Conservation (phyloP, 2,797 vertebrate species). For the Nyctalus aviator region DNA sequence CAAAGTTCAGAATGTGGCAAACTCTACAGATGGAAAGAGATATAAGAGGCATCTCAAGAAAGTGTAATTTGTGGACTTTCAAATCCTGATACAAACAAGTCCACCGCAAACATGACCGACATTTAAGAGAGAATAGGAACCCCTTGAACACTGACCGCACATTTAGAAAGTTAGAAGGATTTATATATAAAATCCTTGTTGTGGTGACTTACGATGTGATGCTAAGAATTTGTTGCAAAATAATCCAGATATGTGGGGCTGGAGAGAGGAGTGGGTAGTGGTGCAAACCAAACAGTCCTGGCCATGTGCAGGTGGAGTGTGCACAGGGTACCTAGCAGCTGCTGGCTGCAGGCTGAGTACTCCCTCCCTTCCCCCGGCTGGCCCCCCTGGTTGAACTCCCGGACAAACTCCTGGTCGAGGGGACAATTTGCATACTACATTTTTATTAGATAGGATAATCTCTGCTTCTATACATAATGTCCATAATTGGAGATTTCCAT, state of each 20-base stretch:
- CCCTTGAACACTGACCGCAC: neutral
- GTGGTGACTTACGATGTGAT: neutral
- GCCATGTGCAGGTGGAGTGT: rapidly evolving
- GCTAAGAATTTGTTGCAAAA: neutral
- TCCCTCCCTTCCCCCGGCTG: no score
- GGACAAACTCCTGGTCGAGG: no score
- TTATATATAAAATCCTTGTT: constrained; percentile 19
- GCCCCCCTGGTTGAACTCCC: no score
- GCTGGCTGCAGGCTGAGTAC: no score
- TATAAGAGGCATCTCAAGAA: constrained; percentile 7
- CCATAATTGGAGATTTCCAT: neutral
- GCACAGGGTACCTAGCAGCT: neutral
- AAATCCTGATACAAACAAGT: neutral
- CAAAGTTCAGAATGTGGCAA: neutral
- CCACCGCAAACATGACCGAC: neutral
- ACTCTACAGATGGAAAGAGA: neutral
- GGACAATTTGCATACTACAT: no score
- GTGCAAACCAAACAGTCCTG: neutral
- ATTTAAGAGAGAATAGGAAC: neutral
- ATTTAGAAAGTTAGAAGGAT: constrained; percentile 6
- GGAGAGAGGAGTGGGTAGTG: neutral
- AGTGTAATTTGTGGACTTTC: neutral
- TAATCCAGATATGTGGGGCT: neutral
- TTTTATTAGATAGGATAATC: no score
- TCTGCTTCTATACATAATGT: neutral